A percentile compares a stretch with the other conserved stretches of the same genome.
These are phyloP conservation scores for Lasioglossum figueresi DNA, from an alignment of 2,888 invertebrate species.

Conservation along the genomic window DNA sequence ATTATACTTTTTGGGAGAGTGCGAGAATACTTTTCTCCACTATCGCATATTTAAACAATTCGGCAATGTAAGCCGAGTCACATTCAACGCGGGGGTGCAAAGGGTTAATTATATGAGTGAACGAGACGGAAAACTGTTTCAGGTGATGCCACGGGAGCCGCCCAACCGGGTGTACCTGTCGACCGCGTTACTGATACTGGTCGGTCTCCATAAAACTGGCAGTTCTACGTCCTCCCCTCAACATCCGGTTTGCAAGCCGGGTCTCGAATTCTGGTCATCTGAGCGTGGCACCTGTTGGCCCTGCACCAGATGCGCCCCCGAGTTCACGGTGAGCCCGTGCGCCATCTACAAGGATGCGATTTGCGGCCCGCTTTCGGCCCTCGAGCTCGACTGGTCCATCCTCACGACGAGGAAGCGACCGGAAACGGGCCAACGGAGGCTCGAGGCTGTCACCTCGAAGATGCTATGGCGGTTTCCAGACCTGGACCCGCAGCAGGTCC, in stretches of 20 bases:
- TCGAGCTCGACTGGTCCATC: constrained; percentile 88
- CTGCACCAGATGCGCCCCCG: constrained; percentile 89
- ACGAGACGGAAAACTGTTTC: background rate
- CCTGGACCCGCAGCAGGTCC: constrained; percentile 43
- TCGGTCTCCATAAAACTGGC: constrained; percentile 61
- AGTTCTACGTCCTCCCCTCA: constrained; percentile 55
- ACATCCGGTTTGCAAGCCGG: constrained; percentile 83
- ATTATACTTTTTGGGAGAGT: too few species aligned
- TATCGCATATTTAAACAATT: too few species aligned
- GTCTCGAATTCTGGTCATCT: constrained; percentile 89
- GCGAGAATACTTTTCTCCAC: too few species aligned
- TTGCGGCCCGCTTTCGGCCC: constrained; percentile 89
- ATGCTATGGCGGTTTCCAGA: constrained; percentile 72
- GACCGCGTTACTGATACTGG: constrained; percentile 74
- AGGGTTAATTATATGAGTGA: too few species aligned
- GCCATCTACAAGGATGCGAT: constrained; percentile 90
- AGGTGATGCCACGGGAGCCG: constrained; percentile 80
- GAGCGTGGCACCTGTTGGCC: constrained; percentile 88
- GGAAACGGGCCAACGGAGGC: constrained; percentile 72
- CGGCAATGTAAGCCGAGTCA: too few species aligned
- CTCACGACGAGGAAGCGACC: constrained; percentile 83
- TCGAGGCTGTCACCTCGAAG: constrained; percentile 67
- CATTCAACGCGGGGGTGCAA: too few species aligned
- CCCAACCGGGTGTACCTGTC: constrained; percentile 73
- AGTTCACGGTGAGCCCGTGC: constrained; percentile 89